Base-by-base conservation (phyloP, 1,140 invertebrate species). In the Papilio polyxenes region DNA sequence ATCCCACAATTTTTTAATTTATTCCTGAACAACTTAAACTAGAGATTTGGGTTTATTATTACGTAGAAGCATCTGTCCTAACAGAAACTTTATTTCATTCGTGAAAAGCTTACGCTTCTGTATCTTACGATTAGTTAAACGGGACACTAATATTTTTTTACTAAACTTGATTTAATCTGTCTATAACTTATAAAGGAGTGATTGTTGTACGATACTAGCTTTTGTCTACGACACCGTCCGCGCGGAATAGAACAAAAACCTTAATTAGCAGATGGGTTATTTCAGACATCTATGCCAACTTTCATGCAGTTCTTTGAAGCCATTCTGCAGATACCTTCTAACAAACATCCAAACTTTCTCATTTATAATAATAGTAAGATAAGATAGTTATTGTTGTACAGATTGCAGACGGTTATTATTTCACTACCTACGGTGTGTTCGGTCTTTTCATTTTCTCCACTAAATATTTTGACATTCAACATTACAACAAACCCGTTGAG, bases 401-500 rank as follows among this genome's bases (percentile, higher is more conserved):
- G 17, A 59, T 9, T 59, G 56, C n/a, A 59, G 56, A 7, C 17
- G 17, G 56, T 20, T 59, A 59, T 20, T 59, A 59, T 59, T 59
- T 59, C 9, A 59, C 56, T 20, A 17, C 56, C 56, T 59, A 59
- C 56, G 56, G n/a, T 59, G n/a, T 59, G n/a, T 0, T n/a, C 17
- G n/a, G n/a, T 59, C n/a, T 59, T 17, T 59, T 59, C 56, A 15
- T 59, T 59, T 59, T 59, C 56, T 20, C 17, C n/a, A 7, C n/a
- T 59, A 65, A 31, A 65, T 65, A 65, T 65, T 65, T 65, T 65
- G n/a, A 65, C 11, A 65, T 65, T 10, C 20, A 65, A 65, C 23
- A 31, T 37, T 31, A 2, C 62, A 44, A 65, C 10, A 65, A 23
- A 9, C 62, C 10, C 31, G 62, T 65, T 65, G 9, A 31, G 10